These are phyloP conservation scores for Pantherophis alleghaniensis DNA, from an alignment of 2,797 vertebrate genomes.

Conservation along the genomic window DNA sequence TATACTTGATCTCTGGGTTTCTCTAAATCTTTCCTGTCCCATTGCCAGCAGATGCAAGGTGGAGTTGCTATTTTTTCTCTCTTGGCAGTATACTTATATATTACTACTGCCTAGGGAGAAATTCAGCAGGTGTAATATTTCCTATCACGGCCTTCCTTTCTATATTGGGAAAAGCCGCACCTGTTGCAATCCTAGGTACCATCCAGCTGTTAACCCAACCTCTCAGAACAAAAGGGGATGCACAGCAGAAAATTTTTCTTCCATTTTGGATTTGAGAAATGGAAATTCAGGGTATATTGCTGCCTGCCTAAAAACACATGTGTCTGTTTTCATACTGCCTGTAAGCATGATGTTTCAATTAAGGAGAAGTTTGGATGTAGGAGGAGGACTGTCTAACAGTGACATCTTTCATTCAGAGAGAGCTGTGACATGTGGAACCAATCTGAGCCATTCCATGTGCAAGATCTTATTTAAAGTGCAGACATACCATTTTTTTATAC, in stretches of 20 bases:
- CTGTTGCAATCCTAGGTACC: background rate
- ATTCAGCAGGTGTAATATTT: background rate
- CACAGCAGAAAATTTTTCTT: background rate
- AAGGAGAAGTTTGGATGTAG: background rate
- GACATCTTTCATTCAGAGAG: background rate
- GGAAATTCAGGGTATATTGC: background rate
- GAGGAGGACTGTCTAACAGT: background rate
- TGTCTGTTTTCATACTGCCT: background rate
- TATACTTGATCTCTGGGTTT: background rate
- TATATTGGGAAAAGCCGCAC: background rate
- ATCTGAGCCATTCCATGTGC: background rate
- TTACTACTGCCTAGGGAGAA: background rate
- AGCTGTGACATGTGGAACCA: background rate
- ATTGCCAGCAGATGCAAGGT: background rate
- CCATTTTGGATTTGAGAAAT: background rate
- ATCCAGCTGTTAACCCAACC: background rate
- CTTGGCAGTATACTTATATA: background rate
- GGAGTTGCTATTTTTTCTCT: background rate
- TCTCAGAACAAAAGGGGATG: too few relatives aligned
- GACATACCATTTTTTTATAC: background rate
- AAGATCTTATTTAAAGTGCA: background rate
- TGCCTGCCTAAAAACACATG: conserved; percentile 6
- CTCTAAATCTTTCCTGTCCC: background rate
- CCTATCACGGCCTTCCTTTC: background rate
- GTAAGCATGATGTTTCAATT: conserved; percentile 22